Evolutionary conservation across 2,113 vertebrate genomes (phyloP).

Genomic region (Bettongia penicillata): DNA sequence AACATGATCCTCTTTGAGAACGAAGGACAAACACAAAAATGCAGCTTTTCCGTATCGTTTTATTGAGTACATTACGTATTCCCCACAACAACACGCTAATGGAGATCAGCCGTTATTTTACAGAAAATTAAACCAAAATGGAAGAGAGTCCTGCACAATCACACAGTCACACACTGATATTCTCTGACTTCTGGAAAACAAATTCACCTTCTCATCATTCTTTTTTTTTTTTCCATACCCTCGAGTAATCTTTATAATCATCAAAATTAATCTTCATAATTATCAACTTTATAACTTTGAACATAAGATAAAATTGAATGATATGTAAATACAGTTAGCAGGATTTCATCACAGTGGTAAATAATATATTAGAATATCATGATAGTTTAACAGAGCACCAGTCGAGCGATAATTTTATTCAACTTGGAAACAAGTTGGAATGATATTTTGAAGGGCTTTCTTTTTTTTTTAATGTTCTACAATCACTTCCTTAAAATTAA

Average conservation of each 20-base stretch:
- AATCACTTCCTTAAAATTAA: too few species aligned
- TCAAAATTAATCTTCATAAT: neutral
- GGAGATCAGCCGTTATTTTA: neutral
- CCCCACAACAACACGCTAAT: neutral
- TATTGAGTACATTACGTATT: neutral
- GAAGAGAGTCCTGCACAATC: neutral
- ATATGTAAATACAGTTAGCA: neutral
- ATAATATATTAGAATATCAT: neutral
- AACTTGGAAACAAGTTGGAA: neutral
- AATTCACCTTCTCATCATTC: neutral
- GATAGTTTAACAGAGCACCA: neutral
- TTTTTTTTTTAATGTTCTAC: too few species aligned
- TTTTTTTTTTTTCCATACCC: neutral
- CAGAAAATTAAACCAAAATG: neutral
- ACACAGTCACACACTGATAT: neutral
- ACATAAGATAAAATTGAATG: neutral
- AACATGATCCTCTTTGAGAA: too few species aligned
- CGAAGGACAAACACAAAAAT: too few species aligned
- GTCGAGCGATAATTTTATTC: neutral
- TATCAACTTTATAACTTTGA: neutral
- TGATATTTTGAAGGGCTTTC: neutral
- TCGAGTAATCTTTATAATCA: neutral
- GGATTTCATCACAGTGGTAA: neutral
- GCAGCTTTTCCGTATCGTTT: neutral
- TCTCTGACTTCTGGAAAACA: neutral